Evolutionary conservation across 2,113 vertebrate species (phyloP).

Genomic region (Gymnogyps californianus): DNA sequence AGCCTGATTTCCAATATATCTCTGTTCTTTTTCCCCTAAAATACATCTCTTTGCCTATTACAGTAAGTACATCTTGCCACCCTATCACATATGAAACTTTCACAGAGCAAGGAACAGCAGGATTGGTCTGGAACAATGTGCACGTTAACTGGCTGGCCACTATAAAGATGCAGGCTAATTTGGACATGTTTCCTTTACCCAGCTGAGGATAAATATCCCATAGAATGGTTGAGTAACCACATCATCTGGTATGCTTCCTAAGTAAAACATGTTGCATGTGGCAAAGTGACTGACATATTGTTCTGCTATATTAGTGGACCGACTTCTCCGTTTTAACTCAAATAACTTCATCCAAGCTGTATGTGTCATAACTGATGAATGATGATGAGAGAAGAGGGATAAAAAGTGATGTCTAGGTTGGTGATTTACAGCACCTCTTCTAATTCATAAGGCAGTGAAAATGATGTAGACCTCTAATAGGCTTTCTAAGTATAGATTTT

Average conservation of each 20-base stretch:
- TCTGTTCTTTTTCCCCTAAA: neutral
- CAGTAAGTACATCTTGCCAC: neutral
- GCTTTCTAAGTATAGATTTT: constrained; percentile 33
- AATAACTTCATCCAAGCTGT: neutral
- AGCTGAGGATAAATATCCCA: neutral
- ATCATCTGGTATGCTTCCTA: neutral
- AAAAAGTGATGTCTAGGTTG: neutral
- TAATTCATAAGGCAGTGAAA: neutral
- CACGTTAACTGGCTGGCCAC: neutral
- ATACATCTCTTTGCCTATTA: neutral
- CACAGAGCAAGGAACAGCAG: neutral
- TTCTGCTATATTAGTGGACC: neutral
- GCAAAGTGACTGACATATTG: neutral
- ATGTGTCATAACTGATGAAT: neutral
- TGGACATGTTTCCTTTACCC: neutral
- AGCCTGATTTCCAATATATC: neutral
- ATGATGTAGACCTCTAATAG: neutral
- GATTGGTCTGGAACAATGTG: neutral
- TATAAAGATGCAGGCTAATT: neutral
- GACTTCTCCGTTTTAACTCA: neutral
- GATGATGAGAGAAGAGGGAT: neutral
- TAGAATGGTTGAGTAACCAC: neutral
- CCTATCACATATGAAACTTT: neutral
- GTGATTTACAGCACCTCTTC: neutral
- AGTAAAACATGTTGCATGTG: neutral